phyloP scores from a whole-genome alignment of 2,888 invertebrate genomes.

The Ennomos fuscantarius region DNA sequence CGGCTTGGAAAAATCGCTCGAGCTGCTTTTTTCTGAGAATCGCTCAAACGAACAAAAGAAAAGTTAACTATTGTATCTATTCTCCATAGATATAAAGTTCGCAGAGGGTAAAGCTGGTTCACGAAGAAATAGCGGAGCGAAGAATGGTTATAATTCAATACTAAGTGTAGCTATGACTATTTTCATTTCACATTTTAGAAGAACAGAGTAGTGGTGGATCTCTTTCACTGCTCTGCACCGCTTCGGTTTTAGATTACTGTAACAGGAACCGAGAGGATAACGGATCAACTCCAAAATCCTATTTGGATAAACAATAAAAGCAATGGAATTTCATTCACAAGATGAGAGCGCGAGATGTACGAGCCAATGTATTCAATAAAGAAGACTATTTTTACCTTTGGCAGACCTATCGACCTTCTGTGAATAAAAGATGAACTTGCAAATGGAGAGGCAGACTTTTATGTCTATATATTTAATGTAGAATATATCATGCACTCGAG shows the following conservation, averaged over 20 bases:
- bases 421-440: constrained; percentile 64
- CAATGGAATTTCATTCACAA: constrained; percentile 39
- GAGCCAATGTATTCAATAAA: constrained; percentile 47
- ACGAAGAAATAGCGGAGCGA: too few relatives aligned
- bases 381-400: constrained; percentile 51
- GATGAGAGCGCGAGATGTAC: constrained; percentile 38
- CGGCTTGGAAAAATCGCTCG: constrained; percentile 39
- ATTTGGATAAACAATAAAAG: constrained; percentile 39
- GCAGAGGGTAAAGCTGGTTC: too few relatives aligned
- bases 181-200: too few relatives aligned
- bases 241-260: constrained; percentile 1
- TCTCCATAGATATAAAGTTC: too few relatives aligned
- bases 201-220: too few relatives aligned
- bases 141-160: too few relatives aligned
- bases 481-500: constrained; percentile 14
- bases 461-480: constrained; percentile 8
- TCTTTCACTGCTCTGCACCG: too few relatives aligned
- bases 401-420: constrained; percentile 45
- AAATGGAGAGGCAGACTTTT: constrained; percentile 45
- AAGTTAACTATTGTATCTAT: constrained; percentile 7
- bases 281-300: constrained; percentile 14
- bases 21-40: constrained; percentile 38
- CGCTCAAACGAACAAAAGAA: constrained; percentile 23
- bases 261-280: constrained; percentile 20
- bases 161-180: too few relatives aligned